Evolutionary conservation across 2,797 vertebrate species (phyloP).

Genomic region (Dipus sagitta): DNA sequence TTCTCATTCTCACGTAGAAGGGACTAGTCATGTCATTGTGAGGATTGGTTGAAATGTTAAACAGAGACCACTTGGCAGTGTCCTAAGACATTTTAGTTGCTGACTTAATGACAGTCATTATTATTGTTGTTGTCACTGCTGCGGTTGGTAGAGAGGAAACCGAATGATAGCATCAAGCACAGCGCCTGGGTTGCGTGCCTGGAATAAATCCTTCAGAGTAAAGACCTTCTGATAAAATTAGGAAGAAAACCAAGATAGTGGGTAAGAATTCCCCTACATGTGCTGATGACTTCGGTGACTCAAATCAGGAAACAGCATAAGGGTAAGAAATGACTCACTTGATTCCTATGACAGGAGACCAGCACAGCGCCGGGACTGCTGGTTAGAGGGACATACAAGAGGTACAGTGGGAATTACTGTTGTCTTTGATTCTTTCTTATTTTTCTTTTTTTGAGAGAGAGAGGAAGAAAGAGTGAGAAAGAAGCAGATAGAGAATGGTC

Average conservation of each 20-base stretch:
- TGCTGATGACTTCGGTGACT: background rate
- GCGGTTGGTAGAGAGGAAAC: background rate
- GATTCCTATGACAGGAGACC: background rate
- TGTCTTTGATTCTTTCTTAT: background rate
- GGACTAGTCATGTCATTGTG: background rate
- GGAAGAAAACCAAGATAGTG: background rate
- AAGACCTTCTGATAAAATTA: slow-evolving; percentile 46
- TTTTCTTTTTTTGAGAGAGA: too few species aligned
- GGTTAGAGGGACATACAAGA: background rate
- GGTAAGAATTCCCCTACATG: background rate
- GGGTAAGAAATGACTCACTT: background rate
- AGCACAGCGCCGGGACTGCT: background rate
- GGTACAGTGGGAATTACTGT: background rate
- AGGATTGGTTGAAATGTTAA: background rate
- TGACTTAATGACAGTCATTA: background rate
- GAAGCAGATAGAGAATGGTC: too few species aligned
- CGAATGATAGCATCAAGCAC: background rate
- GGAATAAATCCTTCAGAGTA: background rate
- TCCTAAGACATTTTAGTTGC: background rate
- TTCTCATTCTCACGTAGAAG: slow-evolving; percentile 3
- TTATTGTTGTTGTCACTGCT: background rate
- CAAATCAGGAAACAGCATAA: background rate
- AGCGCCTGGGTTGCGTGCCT: background rate
- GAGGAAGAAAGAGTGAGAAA: too few species aligned
- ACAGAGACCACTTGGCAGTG: background rate